Evolutionary conservation across 2,888 invertebrate species (phyloP).

Genomic region (Teinopalpus imperialis): DNA sequence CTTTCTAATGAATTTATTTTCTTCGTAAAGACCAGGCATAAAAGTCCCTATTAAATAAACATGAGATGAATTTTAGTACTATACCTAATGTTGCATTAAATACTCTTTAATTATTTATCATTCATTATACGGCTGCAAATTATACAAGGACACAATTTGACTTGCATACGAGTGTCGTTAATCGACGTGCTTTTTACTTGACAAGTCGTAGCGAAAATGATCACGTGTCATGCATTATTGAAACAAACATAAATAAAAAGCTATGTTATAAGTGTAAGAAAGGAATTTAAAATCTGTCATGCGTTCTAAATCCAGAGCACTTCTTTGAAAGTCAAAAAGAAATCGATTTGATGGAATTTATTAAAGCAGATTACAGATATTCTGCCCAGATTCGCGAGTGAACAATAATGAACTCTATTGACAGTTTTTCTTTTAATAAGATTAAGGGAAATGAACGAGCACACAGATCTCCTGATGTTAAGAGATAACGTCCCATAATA

Average conservation of each 20-base stretch:
- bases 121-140: constrained; percentile 30
- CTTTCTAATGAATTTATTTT: neutral
- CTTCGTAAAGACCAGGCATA: constrained; percentile 1
- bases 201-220: constrained; percentile 66
- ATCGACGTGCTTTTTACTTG: constrained; percentile 50
- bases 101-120: constrained; percentile 30
- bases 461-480: no score
- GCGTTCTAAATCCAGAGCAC: constrained; percentile 73
- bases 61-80: constrained; percentile 25
- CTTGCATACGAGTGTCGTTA: constrained; percentile 51
- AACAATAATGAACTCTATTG: constrained; percentile 49
- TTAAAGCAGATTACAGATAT: constrained; percentile 68
- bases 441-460: no score
- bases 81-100: constrained; percentile 30
- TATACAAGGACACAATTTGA: constrained; percentile 37
- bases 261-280: constrained; percentile 71
- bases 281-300: constrained; percentile 81
- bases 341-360: constrained; percentile 62
- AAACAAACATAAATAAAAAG: constrained; percentile 63
- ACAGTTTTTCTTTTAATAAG: no score
- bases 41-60: constrained; percentile 23
- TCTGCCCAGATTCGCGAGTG: constrained; percentile 47
- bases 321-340: constrained; percentile 53
- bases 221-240: constrained; percentile 76
- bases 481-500: no score